Base-by-base conservation (phyloP, 2,888 invertebrate species). In the Hypercompe scribonia region DNA sequence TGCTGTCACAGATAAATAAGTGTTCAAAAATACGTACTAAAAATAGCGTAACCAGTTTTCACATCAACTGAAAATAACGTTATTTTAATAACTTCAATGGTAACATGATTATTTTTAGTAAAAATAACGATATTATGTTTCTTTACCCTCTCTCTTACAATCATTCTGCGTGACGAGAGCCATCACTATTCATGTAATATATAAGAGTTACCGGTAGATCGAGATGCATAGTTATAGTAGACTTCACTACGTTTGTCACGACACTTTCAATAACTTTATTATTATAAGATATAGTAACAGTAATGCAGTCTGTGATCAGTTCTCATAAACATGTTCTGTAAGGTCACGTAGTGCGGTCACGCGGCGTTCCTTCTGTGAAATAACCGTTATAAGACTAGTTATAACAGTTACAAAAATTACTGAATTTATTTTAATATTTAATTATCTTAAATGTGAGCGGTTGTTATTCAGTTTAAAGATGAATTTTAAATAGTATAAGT, bases 121-220 rank as follows among this genome's bases (percentile, higher is more conserved):
- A 42, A 70, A 64, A 64, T 64, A 66, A 24, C 36, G 54, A 28
- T 24, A 8, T 13, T 36, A 54, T 46, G 36, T 18, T 54, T 65
- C 33, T 36, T 36, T n/a, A 31, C 61, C 15, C 31, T 61, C 31
- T 61, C 15, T 28, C 7, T 61, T 61, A 31, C 18, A 61, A 61
- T 61, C 31, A 31, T 61, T 61, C 28, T 18, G 31, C 28, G 78
- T 81, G 86, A 77, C 78, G 77, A 64, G 75, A 33, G 76, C 76
- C 77, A 75, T 65, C 66, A 33, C 65, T 78, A 77, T 74, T 2
- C 31, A 78, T 81, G 73, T 74, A 74, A 15, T 81, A 77, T 83
- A 74, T 82, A 86, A 86, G 84, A 89, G 88, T 89, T 89, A 90
- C 90, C 90, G 86, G 79, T 82, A 81, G 84, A 86, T 85, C 84